Conservation (phyloP, 2,888 invertebrate species). For the Apotomis turbidana region DNA sequence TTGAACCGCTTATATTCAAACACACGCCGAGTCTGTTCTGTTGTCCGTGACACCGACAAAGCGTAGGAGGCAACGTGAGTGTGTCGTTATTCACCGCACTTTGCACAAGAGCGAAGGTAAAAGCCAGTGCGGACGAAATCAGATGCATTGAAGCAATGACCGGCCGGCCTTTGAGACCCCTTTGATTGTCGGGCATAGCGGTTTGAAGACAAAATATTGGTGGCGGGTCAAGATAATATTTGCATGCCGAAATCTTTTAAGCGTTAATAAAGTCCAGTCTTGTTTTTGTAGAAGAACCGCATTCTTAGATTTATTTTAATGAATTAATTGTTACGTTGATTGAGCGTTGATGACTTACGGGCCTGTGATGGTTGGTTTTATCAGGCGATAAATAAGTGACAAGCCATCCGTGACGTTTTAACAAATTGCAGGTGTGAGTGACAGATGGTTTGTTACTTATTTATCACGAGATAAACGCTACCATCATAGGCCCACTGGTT, state of each 20-base stretch:
- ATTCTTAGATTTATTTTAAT: too few species aligned
- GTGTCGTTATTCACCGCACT: conserved; percentile 30
- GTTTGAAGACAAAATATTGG: conserved; percentile 1
- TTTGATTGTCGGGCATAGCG: conserved; percentile 11
- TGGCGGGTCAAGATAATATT: neutral
- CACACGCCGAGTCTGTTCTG: neutral
- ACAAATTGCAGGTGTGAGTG: too few species aligned
- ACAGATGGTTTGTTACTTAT: too few species aligned
- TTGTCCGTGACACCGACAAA: neutral
- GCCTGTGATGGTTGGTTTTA: too few species aligned
- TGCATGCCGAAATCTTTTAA: neutral
- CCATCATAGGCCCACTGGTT: too few species aligned
- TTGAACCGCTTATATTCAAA: neutral
- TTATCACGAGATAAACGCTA: too few species aligned
- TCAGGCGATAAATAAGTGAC: too few species aligned
- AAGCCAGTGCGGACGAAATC: conserved; percentile 26
- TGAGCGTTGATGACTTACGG: too few species aligned
- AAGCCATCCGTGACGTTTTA: too few species aligned
- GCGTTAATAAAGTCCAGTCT: too few species aligned
- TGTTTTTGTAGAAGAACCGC: too few species aligned
- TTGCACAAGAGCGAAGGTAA: conserved; percentile 35
- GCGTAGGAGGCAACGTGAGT: conserved; percentile 25
- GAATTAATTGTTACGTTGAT: too few species aligned
- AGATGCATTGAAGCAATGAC: conserved; percentile 33
- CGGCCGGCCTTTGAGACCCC: conserved; percentile 21